phyloP scores from a whole-genome alignment of 2,797 vertebrate species.

The Danio albolineatus region DNA sequence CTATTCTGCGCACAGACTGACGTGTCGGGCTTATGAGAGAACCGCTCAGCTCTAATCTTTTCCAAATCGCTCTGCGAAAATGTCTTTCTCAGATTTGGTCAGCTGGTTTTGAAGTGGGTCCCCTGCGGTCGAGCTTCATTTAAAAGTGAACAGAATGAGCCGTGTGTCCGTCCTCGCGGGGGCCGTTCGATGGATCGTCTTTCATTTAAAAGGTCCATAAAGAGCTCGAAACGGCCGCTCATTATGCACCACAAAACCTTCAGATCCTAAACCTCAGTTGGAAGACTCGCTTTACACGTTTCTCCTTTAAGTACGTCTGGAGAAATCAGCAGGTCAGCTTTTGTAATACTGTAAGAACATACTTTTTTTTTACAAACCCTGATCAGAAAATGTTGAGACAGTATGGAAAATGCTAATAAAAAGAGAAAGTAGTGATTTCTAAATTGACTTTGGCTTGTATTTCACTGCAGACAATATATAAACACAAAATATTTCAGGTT shows the following conservation, averaged over 20 bases:
- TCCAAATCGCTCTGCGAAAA: constrained; percentile 23
- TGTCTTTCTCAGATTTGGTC: not conserved
- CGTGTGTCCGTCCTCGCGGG: not conserved
- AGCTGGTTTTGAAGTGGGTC: not conserved
- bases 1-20: not conserved
- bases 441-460: too few species aligned
- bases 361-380: not conserved
- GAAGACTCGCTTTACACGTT: not conserved
- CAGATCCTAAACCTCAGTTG: not conserved
- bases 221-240: not conserved
- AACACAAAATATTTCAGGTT: too few species aligned
- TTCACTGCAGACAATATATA: too few species aligned
- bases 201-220: constrained; percentile 18
- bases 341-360: not conserved
- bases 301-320: not conserved
- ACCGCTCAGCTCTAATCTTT: constrained; percentile 35
- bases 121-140: constrained; percentile 12
- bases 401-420: too few species aligned
- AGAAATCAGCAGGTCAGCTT: not conserved
- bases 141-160: constrained; percentile 11
- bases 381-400: too few species aligned
- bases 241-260: not conserved
- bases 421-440: too few species aligned
- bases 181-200: not conserved
- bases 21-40: constrained; percentile 17